These are phyloP conservation scores for Zaprionus obscuricornis DNA, from an alignment of 2,888 invertebrate genomes.

Conservation along the genomic window DNA sequence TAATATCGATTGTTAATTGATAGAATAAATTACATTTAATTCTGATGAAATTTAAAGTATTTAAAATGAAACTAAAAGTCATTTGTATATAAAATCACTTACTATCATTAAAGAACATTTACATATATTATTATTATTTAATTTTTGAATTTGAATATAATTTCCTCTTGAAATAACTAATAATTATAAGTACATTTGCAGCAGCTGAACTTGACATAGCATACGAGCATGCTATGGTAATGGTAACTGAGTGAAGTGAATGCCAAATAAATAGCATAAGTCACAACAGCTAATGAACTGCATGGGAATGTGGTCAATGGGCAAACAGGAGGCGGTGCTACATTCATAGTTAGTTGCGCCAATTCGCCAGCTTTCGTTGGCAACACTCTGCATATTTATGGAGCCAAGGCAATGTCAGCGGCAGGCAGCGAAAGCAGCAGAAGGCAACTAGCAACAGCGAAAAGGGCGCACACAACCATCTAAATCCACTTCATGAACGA, in stretches of 20 bases:
- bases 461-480: slow-evolving; percentile 35
- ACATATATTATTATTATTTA: no score
- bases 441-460: slow-evolving; percentile 33
- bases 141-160: no score
- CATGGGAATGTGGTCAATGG: slow-evolving; percentile 46
- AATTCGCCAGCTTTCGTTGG: slow-evolving; percentile 26
- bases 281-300: slow-evolving; percentile 47
- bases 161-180: no score
- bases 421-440: slow-evolving; percentile 20
- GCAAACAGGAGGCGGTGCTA: slow-evolving; percentile 31
- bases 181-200: no score
- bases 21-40: no score
- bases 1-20: no score
- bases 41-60: no score
- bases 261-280: slow-evolving; percentile 25
- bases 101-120: no score
- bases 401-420: slow-evolving; percentile 50
- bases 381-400: slow-evolving; percentile 62
- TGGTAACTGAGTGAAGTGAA: neutral
- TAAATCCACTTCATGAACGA: slow-evolving; percentile 74
- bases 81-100: no score
- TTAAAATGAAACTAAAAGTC: no score
- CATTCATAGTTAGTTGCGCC: slow-evolving; percentile 22
- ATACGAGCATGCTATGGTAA: slow-evolving; percentile 6
- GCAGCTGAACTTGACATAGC: slow-evolving; percentile 20